A percentile compares a stretch with the other conserved stretches of the same genome.
Conservation (phyloP, 2,113 vertebrate species). For the Ancistrus triradiatus region DNA sequence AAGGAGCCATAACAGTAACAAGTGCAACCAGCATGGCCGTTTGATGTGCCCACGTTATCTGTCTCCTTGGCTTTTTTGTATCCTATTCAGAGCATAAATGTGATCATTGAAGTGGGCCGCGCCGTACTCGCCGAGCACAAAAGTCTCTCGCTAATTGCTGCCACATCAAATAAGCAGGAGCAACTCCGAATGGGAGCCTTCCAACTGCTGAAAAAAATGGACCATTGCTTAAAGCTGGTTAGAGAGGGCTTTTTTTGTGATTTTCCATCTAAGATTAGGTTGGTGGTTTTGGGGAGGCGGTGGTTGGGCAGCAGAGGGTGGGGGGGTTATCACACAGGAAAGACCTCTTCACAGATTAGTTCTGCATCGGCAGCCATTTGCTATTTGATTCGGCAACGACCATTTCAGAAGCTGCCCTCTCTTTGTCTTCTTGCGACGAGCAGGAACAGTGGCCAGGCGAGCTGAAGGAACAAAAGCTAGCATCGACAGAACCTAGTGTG, state of each 20-base stretch:
- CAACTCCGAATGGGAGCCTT: constrained; percentile 69
- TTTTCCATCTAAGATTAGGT: constrained; percentile 72
- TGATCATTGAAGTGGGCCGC: constrained; percentile 79
- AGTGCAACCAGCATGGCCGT: constrained; percentile 57
- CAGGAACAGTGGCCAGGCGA: constrained; percentile 64
- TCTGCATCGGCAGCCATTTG: constrained; percentile 75
- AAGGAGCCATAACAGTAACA: constrained; percentile 59
- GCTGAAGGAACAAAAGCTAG: constrained; percentile 55
- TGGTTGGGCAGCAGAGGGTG: constrained; percentile 34
- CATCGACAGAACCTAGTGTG: constrained; percentile 40
- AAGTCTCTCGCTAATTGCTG: constrained; percentile 82
- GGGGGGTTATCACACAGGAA: constrained; percentile 69
- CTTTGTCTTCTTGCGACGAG: constrained; percentile 70
- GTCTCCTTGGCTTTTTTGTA: constrained; percentile 60
- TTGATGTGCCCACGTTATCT: constrained; percentile 69
- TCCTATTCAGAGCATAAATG: constrained; percentile 71
- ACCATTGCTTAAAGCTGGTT: constrained; percentile 59
- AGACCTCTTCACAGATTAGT: constrained; percentile 78
- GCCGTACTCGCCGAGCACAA: constrained; percentile 71
- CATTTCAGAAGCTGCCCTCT: constrained; percentile 69
- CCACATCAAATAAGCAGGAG: constrained; percentile 83
- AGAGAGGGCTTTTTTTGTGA: constrained; percentile 51
- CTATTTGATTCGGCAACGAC: constrained; percentile 75
- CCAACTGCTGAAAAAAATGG: constrained; percentile 66
- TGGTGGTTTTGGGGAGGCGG: constrained; percentile 51